Conservation (phyloP, 2,888 invertebrate genomes). For the Seira sanloemensis region DNA sequence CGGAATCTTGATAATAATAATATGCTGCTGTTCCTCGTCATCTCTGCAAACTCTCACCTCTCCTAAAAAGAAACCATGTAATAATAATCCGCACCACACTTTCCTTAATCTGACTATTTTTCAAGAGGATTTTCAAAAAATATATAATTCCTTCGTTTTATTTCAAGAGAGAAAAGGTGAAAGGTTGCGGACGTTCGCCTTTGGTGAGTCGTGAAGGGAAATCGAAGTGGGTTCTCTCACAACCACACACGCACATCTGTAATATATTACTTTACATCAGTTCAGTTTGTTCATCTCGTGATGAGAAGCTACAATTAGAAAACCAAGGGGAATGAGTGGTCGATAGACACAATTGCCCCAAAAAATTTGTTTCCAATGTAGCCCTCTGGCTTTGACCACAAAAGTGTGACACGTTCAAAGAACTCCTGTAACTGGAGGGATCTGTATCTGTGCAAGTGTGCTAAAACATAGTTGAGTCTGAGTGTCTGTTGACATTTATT, state of each 20-base stretch:
- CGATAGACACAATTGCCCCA: no score
- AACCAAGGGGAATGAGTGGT: background rate
- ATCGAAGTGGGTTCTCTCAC: background rate
- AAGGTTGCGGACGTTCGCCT: constrained; percentile 21
- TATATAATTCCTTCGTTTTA: background rate
- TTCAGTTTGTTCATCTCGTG: no score
- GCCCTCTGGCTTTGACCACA: background rate
- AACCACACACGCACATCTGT: background rate
- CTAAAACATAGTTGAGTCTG: background rate
- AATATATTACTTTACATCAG: background rate
- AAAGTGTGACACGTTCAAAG: background rate
- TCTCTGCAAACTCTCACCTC: constrained; percentile 47
- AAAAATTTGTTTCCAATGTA: background rate
- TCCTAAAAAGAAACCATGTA: constrained; percentile 29
- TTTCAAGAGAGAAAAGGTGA: constrained; percentile 11
- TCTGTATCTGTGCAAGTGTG: background rate
- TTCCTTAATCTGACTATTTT: background rate
- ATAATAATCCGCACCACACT: no score
- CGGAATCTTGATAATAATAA: background rate
- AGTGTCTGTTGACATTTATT: background rate
- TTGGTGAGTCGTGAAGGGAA: background rate
- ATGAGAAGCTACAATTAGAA: no score
- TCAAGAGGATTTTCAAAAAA: background rate
- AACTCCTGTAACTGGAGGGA: background rate
- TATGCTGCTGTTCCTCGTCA: background rate